These are phyloP conservation scores for Xestia sexstrigata DNA, from an alignment of 2,888 invertebrate species.

Conservation along the genomic window DNA sequence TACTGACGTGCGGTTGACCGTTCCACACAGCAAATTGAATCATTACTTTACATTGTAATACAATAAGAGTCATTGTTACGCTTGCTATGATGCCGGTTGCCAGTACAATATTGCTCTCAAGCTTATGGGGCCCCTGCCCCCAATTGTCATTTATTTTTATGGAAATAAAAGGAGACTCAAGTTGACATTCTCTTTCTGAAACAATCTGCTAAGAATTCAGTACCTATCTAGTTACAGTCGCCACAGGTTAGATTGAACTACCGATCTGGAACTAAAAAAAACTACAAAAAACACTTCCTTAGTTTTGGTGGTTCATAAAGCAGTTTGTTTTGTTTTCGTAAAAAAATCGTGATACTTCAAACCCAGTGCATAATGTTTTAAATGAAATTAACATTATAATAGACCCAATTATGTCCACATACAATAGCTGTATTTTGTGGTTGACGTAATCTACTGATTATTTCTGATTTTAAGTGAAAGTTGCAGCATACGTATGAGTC, in stretches of 20 bases:
- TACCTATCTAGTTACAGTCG: too few species aligned
- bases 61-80: conserved; percentile 11
- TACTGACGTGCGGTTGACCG: background rate
- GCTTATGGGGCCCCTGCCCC: background rate
- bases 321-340: background rate
- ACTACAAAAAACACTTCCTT: background rate
- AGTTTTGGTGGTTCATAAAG: background rate
- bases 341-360: background rate
- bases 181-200: background rate
- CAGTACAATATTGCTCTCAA: conserved; percentile 1
- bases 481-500: conserved; percentile 30
- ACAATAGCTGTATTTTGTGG: background rate
- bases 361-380: background rate
- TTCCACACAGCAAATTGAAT: conserved; percentile 24
- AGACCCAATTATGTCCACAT: background rate
- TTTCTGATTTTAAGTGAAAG: conserved; percentile 40
- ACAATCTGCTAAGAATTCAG: background rate
- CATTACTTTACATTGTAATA: conserved; percentile 23
- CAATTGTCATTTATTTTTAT: background rate
- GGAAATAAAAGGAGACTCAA: background rate
- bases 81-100: background rate
- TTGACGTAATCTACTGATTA: conserved; percentile 5
- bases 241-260: background rate
- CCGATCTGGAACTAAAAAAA: background rate
- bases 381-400: background rate